Percentiles rank a stretch among this genome's conserved stretches.
Conservation (phyloP, 2,113 vertebrate species). For the Vanacampus margaritifer region DNA sequence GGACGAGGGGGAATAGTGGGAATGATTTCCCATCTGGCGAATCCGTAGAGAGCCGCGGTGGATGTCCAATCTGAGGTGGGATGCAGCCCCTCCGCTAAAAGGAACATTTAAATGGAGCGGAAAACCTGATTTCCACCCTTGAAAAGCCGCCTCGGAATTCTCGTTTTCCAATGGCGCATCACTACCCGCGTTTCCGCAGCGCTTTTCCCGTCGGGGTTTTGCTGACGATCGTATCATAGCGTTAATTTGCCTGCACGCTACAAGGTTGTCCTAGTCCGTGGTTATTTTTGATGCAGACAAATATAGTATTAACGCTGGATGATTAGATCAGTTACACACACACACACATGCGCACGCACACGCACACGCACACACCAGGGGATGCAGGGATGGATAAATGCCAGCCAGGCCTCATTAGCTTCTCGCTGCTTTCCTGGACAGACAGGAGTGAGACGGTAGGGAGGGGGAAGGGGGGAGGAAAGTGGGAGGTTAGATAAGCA, state of each 20-base stretch:
- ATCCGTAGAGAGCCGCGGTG: conserved; percentile 49
- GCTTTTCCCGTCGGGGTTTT: conserved; percentile 8
- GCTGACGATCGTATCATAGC: conserved; percentile 1
- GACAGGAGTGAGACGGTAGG: conserved; percentile 56
- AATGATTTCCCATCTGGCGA: conserved; percentile 69
- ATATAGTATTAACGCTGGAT: conserved; percentile 31
- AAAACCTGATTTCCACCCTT: conserved; percentile 58
- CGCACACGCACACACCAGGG: conserved; percentile 28
- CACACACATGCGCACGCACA: conserved; percentile 22
- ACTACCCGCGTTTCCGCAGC: conserved; percentile 34
- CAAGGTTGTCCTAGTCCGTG: conserved; percentile 14
- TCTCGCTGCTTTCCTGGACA: conserved; percentile 63
- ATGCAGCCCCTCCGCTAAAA: conserved; percentile 49
- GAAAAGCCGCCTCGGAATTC: conserved; percentile 49
- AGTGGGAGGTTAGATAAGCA: conserved; percentile 60
- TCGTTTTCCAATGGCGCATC: conserved; percentile 43
- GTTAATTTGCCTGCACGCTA: conserved; percentile 4
- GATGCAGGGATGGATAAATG: conserved; percentile 65
- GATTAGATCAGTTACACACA: conserved; percentile 12
- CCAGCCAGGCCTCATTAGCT: conserved; percentile 73
- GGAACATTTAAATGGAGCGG: conserved; percentile 64
- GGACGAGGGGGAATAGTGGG: conserved; percentile 43
- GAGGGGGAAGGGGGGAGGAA: conserved; percentile 17
- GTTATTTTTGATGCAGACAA: conserved; percentile 30
- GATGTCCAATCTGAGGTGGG: conserved; percentile 54